phyloP scores from a whole-genome alignment of 2,113 vertebrate species.

The Pavo muticus region DNA sequence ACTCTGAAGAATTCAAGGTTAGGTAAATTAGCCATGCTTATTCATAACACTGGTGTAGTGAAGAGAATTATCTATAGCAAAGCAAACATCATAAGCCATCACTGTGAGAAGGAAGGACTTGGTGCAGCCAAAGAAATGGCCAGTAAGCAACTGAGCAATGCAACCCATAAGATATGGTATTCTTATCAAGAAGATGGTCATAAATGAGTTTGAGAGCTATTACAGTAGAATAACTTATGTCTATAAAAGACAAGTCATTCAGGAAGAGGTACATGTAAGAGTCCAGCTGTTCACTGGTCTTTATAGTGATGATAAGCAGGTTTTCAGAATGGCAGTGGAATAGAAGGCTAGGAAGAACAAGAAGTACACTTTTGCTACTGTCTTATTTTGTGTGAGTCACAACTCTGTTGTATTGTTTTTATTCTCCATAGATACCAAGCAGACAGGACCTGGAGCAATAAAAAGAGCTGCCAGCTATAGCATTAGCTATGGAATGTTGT shows the following conservation, averaged over 20 bases:
- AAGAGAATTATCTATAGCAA: constrained; percentile 56
- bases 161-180: constrained; percentile 56
- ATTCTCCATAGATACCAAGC: no score
- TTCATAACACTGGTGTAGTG: constrained; percentile 47
- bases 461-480: no score
- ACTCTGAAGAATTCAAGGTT: neutral
- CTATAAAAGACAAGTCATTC: constrained; percentile 58
- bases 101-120: constrained; percentile 66
- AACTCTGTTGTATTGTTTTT: no score
- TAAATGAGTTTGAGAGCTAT: constrained; percentile 62
- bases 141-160: constrained; percentile 52
- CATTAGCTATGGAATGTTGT: no score
- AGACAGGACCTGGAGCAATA: no score
- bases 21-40: neutral
- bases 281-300: constrained; percentile 19
- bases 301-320: neutral
- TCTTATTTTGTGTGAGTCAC: no score
- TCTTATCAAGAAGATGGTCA: constrained; percentile 44
- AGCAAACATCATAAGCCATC: constrained; percentile 62
- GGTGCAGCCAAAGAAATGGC: constrained; percentile 62
- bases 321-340: no score
- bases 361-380: no score
- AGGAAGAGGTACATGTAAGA: constrained; percentile 73
- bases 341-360: no score
- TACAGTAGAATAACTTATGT: constrained; percentile 60